These are phyloP conservation scores for Meandrusa payeni DNA, from an alignment of 2,888 invertebrate genomes.

Conservation along the genomic window DNA sequence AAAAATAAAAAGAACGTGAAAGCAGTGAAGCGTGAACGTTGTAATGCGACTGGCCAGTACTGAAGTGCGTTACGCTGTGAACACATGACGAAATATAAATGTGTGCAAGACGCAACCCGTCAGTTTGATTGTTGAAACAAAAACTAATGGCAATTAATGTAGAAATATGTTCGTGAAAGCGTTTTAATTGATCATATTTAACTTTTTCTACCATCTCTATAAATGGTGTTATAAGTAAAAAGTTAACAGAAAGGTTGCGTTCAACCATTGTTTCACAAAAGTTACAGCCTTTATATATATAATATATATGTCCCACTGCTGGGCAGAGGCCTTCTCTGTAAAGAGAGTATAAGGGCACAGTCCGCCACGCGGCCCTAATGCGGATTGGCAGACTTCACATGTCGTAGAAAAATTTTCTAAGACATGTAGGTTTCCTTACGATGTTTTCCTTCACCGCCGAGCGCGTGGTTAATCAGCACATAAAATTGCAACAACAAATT, in stretches of 20 bases:
- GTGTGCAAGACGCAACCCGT: neutral
- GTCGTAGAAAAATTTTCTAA: no score
- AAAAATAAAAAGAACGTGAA: slow-evolving; percentile 11
- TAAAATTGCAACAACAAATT: no score
- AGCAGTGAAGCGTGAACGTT: slow-evolving; percentile 3
- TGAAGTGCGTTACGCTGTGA: neutral
- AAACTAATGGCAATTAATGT: neutral
- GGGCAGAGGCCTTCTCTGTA: no score
- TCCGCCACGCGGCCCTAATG: no score
- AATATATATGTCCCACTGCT: no score
- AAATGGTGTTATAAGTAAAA: neutral
- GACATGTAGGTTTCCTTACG: no score
- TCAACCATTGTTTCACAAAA: slow-evolving; percentile 24
- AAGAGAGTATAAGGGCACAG: no score
- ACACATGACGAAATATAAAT: slow-evolving; percentile 7
- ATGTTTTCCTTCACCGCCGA: no score
- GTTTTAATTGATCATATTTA: slow-evolving; percentile 11
- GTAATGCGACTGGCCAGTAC: neutral
- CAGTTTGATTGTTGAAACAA: slow-evolving; percentile 11
- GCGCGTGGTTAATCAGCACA: no score
- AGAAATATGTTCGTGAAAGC: slow-evolving; percentile 6
- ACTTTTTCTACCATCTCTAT: neutral
- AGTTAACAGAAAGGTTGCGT: neutral
- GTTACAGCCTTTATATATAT: no score
- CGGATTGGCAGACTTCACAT: no score